phyloP scores from a whole-genome alignment of 2,888 invertebrate species.

The Leptodirus hochenwartii region DNA sequence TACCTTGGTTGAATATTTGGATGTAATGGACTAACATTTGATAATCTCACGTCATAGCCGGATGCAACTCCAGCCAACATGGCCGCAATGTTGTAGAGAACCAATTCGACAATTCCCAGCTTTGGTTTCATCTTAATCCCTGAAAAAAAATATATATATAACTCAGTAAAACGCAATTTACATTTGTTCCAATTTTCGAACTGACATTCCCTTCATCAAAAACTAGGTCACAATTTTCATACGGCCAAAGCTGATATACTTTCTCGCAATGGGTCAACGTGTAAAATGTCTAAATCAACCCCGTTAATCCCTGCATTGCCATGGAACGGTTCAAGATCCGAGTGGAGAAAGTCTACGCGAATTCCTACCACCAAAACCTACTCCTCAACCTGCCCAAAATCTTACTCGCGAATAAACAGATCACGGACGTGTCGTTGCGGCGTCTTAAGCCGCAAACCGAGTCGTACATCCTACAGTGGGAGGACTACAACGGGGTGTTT shows the following conservation, averaged over 20 bases:
- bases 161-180: constrained; percentile 5
- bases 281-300: too few relatives aligned
- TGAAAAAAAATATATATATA: constrained; percentile 16
- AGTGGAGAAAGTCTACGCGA: constrained; percentile 14
- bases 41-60: constrained; percentile 81
- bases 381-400: constrained; percentile 13
- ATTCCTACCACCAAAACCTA: constrained; percentile 14
- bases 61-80: constrained; percentile 80
- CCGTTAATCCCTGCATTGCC: too few relatives aligned
- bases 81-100: constrained; percentile 81
- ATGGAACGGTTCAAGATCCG: constrained; percentile 11
- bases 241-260: too few relatives aligned
- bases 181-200: constrained; percentile 2
- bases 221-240: too few relatives aligned
- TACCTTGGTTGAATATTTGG: constrained; percentile 61
- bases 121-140: constrained; percentile 42
- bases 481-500: constrained; percentile 55
- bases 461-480: constrained; percentile 47
- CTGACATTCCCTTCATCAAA: too few relatives aligned
- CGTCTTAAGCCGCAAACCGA: constrained; percentile 10
- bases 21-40: constrained; percentile 69
- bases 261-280: too few relatives aligned
- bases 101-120: constrained; percentile 54
- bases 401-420: constrained; percentile 10
- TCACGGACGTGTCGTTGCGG: constrained; percentile 11